A percentile compares a stretch with the other conserved stretches of the same genome.
phyloP scores from a whole-genome alignment of 2,888 invertebrate species.

The Adineta ricciae region DNA sequence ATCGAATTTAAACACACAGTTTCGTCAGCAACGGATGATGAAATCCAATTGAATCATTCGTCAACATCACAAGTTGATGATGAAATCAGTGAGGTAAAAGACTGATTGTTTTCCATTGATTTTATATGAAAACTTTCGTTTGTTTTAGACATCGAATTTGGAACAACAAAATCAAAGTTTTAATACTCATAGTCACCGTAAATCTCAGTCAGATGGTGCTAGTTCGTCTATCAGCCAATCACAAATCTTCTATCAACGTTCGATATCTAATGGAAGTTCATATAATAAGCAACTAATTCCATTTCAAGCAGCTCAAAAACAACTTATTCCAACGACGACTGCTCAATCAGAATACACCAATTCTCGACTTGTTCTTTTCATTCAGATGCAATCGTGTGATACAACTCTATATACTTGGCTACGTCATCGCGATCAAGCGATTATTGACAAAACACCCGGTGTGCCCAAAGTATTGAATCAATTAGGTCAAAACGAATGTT shows the following conservation, averaged over 20 bases:
- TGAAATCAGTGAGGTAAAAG: background rate
- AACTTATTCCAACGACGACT: background rate
- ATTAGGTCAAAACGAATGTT: conserved; percentile 36
- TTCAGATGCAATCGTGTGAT: conserved; percentile 73
- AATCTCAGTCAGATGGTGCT: background rate
- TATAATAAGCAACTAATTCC: background rate
- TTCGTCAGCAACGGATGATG: background rate
- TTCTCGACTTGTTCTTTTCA: conserved; percentile 55
- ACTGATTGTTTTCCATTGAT: too few relatives aligned
- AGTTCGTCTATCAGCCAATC: background rate
- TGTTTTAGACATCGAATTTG: background rate
- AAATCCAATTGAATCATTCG: background rate
- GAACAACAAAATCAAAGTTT: background rate
- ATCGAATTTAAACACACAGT: background rate
- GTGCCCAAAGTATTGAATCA: background rate
- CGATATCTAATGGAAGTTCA: background rate
- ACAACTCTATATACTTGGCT: conserved; percentile 68
- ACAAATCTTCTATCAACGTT: background rate
- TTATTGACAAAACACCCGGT: background rate
- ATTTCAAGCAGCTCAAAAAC: background rate
- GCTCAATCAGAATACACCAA: background rate
- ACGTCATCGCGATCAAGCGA: conserved; percentile 56
- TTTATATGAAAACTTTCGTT: too few relatives aligned
- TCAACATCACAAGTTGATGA: background rate
- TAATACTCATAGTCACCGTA: background rate